Evolutionary conservation across 2,888 invertebrate genomes (phyloP).

Genomic region (Linnaemya tessellans): DNA sequence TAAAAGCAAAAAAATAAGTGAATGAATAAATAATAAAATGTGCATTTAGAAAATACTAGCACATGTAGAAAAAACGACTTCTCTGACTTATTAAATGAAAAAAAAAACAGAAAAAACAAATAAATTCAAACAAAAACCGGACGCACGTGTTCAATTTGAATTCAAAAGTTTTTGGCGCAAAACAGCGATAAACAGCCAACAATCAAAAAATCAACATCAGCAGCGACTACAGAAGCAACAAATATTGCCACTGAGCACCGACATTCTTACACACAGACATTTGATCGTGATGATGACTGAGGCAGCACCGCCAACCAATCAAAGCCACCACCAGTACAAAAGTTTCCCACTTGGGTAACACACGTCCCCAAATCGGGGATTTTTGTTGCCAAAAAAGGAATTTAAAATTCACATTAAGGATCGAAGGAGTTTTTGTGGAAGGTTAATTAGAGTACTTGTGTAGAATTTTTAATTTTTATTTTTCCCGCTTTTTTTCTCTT

Average conservation of each 20-base stretch:
- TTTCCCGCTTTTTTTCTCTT: too few relatives aligned
- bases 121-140: slow-evolving; percentile 66
- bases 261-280: neutral
- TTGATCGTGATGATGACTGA: slow-evolving; percentile 46
- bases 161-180: slow-evolving; percentile 58
- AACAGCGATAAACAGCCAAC: slow-evolving; percentile 61
- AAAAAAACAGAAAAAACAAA: slow-evolving; percentile 58
- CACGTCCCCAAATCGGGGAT: too few relatives aligned
- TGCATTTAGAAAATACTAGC: slow-evolving; percentile 35
- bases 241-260: slow-evolving; percentile 24
- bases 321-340: slow-evolving; percentile 43
- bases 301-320: slow-evolving; percentile 53
- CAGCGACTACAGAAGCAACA: slow-evolving; percentile 55
- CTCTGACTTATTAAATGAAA: slow-evolving; percentile 58
- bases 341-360: neutral
- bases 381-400: too few relatives aligned
- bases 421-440: too few relatives aligned
- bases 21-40: slow-evolving; percentile 59
- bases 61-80: slow-evolving; percentile 12
- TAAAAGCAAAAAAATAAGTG: slow-evolving; percentile 36
- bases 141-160: slow-evolving; percentile 71
- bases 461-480: too few relatives aligned
- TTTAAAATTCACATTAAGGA: too few relatives aligned
- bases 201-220: slow-evolving; percentile 62
- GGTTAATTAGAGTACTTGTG: too few relatives aligned